Conservation (phyloP, 2,797 vertebrate genomes). For the Chloroceryle amazona region DNA sequence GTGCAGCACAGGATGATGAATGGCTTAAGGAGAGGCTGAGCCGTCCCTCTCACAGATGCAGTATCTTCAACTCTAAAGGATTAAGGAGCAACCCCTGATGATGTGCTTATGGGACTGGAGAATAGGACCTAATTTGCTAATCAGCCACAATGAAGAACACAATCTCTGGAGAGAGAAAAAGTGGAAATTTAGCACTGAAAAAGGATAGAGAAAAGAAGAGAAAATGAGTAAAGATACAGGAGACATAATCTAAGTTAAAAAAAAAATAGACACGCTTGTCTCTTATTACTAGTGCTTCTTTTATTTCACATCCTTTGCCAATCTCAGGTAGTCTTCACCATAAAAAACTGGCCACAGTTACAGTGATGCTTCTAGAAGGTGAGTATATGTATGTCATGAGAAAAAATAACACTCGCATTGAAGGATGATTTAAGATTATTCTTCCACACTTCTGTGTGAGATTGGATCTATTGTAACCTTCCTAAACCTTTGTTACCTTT, state of each 20-base stretch:
- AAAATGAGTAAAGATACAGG: neutral
- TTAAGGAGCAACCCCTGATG: neutral
- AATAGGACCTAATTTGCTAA: neutral
- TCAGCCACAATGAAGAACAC: neutral
- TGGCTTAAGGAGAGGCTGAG: neutral
- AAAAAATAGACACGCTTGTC: neutral
- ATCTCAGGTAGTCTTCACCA: neutral
- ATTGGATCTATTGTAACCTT: slow-evolving; percentile 74
- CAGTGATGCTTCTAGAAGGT: slow-evolving; percentile 26
- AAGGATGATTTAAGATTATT: slow-evolving; percentile 63
- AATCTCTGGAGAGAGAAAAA: neutral
- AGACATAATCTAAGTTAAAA: neutral
- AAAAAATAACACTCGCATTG: slow-evolving; percentile 32
- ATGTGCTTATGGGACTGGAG: neutral
- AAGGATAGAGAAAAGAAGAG: neutral
- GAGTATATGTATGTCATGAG: neutral
- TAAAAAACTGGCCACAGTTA: neutral
- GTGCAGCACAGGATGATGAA: neutral
- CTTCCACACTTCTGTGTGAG: slow-evolving; percentile 10
- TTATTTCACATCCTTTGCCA: neutral
- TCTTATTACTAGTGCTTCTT: neutral
- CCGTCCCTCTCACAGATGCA: neutral
- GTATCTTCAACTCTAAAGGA: neutral
- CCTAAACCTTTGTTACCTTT: slow-evolving; percentile 78
- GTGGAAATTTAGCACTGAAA: neutral